Evolutionary conservation across 2,113 vertebrate species (phyloP).

Genomic region (Myrmecophaga tridactyla): DNA sequence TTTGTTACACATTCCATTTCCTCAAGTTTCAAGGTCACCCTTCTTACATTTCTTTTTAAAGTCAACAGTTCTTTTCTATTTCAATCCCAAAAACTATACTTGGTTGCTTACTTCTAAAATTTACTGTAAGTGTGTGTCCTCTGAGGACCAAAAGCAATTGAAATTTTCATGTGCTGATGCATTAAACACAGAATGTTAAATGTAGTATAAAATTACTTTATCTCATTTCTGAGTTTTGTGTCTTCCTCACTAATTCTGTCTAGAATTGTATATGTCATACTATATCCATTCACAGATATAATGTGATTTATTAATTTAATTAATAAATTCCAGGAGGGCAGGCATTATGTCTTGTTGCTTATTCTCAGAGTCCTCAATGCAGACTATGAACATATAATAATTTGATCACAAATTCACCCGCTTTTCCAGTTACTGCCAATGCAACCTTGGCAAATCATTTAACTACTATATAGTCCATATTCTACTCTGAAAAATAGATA

Average conservation of each 20-base stretch:
- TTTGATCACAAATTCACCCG: slow-evolving; percentile 49
- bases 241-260: neutral
- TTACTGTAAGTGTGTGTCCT: neutral
- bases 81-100: neutral
- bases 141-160: neutral
- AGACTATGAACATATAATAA: neutral
- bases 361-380: neutral
- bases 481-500: slow-evolving; percentile 5
- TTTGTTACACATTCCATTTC: neutral
- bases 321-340: neutral
- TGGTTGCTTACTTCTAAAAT: slow-evolving; percentile 15
- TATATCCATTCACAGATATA: neutral
- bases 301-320: neutral
- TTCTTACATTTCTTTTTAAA: neutral
- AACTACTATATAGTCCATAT: slow-evolving; percentile 41
- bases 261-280: slow-evolving; percentile 4
- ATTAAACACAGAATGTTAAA: neutral
- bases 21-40: neutral
- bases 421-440: slow-evolving; percentile 51
- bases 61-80: neutral
- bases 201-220: neutral
- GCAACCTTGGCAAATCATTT: slow-evolving; percentile 36
- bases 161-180: slow-evolving; percentile 10
- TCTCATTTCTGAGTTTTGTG: neutral
- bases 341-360: neutral